Conservation (phyloP, 1,140 invertebrate genomes). For the Delia radicum region DNA sequence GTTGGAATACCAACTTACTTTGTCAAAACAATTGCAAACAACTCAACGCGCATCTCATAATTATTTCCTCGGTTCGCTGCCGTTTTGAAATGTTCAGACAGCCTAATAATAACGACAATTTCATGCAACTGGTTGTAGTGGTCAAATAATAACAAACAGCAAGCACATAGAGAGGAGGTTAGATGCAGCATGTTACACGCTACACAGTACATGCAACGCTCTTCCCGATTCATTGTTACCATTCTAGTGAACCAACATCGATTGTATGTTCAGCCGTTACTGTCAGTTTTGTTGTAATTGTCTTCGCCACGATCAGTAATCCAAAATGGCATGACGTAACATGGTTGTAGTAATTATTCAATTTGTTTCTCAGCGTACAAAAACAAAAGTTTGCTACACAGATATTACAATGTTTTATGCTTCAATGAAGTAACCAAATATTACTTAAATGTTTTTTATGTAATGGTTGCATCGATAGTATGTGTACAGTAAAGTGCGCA, state of each 20-base stretch:
- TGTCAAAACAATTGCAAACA: slow-evolving; percentile 27
- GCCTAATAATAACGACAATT: slow-evolving; percentile 41
- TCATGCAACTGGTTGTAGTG: slow-evolving; percentile 10
- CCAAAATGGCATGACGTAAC: neutral
- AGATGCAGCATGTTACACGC: slow-evolving; percentile 37
- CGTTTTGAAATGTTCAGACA: slow-evolving; percentile 49
- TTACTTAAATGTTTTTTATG: too few species aligned
- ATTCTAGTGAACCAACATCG: neutral
- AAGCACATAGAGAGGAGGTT: neutral
- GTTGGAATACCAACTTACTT: too few species aligned
- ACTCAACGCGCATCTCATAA: slow-evolving; percentile 54
- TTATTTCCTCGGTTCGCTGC: slow-evolving; percentile 52
- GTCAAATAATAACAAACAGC: neutral
- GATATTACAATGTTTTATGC: neutral
- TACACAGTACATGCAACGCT: slow-evolving; percentile 16
- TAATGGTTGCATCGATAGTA: too few species aligned
- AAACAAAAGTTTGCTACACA: neutral
- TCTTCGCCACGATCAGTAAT: neutral
- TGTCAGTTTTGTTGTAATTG: neutral
- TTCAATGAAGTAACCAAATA: neutral
- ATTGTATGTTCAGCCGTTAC: neutral
- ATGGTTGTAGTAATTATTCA: slow-evolving; percentile 20
- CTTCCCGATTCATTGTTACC: neutral
- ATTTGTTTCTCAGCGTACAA: neutral
- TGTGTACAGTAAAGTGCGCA: too few species aligned